Base-by-base conservation (phyloP, 2,797 vertebrate species). In the Parambassis ranga region DNA sequence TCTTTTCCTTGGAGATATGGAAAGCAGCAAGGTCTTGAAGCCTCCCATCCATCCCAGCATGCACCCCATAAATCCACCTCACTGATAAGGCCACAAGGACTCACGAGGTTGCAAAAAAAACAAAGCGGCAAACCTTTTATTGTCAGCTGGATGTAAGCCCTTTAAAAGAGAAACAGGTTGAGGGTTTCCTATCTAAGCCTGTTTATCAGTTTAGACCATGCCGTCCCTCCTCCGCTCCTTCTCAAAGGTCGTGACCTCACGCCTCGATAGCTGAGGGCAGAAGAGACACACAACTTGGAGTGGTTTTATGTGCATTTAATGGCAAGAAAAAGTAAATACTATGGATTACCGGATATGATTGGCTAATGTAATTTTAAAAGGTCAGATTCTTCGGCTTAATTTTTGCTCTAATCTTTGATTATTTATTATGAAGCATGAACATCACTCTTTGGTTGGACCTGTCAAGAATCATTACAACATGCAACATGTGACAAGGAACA, bases 161-260 rank as follows among this genome's bases (percentile, higher is more conserved):
- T 70, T 52, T 60, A 47, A 78, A 77, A 28, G 48, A 69, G 22
- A 81, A 79, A 59, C 65, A 70, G 58, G 46, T 55, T 71, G 43
- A 5, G 19, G 28, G 36, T 15, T 65, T 76, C 49, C 47, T 66
- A 46, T 75, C 36, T 35, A 7, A 5, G 60, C 9, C 10, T 22
- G 15, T 64, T 79, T 77, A 79, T 79, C 72, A 67, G 63, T 42
- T 61, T 7, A 46, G 41, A 36, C 23, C 56, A 27, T 14, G 11
- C 49, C 24, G 49, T 33, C 28, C 15, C 23, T 41, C 31, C 47
- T 67, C 74, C 73, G 75, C 57, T 66, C 53, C 49, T 68, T 55
- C 73, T 79, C 61, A 73, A 65, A 36, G 75, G 67, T 70, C 49
- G 55, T 10, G 71, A 80, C 65, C 77, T 10, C 1, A 15, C n/a